Evolutionary conservation across 1,140 invertebrate species (phyloP).

Genomic region (Littorina saxatilis): DNA sequence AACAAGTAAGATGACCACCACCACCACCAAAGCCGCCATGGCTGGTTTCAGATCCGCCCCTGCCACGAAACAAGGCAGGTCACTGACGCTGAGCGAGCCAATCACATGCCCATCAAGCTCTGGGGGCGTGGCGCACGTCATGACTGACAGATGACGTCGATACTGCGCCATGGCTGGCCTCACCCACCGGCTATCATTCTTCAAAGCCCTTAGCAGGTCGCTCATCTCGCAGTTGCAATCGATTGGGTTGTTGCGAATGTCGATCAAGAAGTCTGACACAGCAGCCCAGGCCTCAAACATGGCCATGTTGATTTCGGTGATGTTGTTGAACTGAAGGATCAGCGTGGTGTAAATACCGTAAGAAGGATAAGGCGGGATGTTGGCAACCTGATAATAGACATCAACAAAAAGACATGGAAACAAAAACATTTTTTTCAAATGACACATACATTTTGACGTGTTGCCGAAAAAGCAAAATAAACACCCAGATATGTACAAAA

Average conservation of each 20-base stretch:
- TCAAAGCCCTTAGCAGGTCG: neutral
- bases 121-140: constrained; percentile 25
- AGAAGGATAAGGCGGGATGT: neutral
- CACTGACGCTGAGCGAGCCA: neutral
- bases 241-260: constrained; percentile 45
- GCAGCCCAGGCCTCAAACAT: constrained; percentile 34
- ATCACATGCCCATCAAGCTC: neutral
- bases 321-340: constrained; percentile 40
- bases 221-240: constrained; percentile 29
- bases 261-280: constrained; percentile 25
- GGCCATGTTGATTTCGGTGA: constrained; percentile 29
- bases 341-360: neutral
- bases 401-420: too few relatives aligned
- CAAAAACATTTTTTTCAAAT: too few relatives aligned
- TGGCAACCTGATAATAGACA: too few relatives aligned
- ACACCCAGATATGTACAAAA: too few relatives aligned
- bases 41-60: constrained; percentile 1
- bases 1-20: constrained; percentile 11
- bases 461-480: too few relatives aligned
- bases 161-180: constrained; percentile 5
- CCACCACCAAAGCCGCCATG: constrained; percentile 6
- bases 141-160: constrained; percentile 1
- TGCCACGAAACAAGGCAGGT: constrained; percentile 14
- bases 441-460: too few relatives aligned
- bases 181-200: constrained; percentile 11